Conservation (phyloP, 2,888 invertebrate genomes). For the Andrena dorsata region DNA sequence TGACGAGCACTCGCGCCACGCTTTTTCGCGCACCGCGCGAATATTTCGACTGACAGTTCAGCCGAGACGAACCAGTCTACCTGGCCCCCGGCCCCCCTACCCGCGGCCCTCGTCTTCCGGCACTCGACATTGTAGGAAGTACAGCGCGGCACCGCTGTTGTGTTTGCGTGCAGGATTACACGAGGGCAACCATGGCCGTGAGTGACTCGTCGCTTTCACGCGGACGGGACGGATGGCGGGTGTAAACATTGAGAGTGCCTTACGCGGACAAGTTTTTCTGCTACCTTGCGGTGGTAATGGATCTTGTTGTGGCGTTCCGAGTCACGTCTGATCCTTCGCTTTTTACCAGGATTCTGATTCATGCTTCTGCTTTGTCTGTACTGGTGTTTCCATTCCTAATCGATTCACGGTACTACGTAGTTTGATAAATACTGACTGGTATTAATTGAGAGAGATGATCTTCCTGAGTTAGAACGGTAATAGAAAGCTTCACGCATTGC, state of each 20-base stretch:
- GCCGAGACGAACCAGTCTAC: constrained; percentile 46
- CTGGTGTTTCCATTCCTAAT: too few relatives aligned
- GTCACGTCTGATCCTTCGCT: background rate
- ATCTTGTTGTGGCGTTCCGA: background rate
- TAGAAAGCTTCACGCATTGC: too few relatives aligned
- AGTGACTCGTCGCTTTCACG: constrained; percentile 27
- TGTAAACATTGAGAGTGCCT: background rate
- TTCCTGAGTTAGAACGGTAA: too few relatives aligned
- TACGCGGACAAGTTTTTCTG: background rate
- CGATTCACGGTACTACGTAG: too few relatives aligned
- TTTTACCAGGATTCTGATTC: background rate
- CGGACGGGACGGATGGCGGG: background rate
- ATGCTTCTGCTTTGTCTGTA: too few relatives aligned
- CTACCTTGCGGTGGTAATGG: constrained; percentile 1
- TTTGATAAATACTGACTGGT: too few relatives aligned
- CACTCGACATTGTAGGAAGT: constrained; percentile 49
- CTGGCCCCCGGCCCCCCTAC: constrained; percentile 34
- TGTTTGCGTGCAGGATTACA: constrained; percentile 24
- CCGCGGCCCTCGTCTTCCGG: constrained; percentile 42
- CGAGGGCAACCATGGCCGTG: constrained; percentile 5
- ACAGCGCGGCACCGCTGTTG: constrained; percentile 20
- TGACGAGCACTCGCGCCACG: constrained; percentile 13
- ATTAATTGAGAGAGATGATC: too few relatives aligned
- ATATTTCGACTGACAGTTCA: constrained; percentile 64
- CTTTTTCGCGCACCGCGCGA: constrained; percentile 56